phyloP scores from a whole-genome alignment of 2,888 invertebrate genomes.

The Amiota communis region DNA sequence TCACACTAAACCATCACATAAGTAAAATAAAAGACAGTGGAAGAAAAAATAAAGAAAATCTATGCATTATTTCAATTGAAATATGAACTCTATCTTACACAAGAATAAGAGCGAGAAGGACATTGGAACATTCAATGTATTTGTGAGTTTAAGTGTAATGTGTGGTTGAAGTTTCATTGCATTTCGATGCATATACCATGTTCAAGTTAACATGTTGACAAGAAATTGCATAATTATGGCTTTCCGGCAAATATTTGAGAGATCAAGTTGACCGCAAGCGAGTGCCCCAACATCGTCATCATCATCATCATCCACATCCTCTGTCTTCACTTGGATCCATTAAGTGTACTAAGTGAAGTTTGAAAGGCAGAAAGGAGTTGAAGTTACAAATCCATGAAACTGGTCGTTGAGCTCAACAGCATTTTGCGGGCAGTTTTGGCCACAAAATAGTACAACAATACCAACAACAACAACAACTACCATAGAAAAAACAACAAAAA shows the following conservation, averaged over 20 bases:
- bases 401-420: not conserved
- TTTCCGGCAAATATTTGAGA: slow-evolving; percentile 63
- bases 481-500: slow-evolving; percentile 9
- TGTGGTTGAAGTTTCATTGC: slow-evolving; percentile 1
- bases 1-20: too few species aligned
- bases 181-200: slow-evolving; percentile 10
- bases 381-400: not conserved
- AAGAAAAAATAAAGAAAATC: too few species aligned
- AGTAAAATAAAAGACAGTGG: too few species aligned
- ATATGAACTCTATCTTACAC: too few species aligned
- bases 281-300: not conserved
- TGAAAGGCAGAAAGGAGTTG: slow-evolving; percentile 12
- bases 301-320: not conserved
- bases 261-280: slow-evolving; percentile 66
- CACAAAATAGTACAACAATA: slow-evolving; percentile 19
- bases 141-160: not conserved
- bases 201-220: slow-evolving; percentile 61
- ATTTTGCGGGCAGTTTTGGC: slow-evolving; percentile 5
- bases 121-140: too few species aligned
- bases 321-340: not conserved
- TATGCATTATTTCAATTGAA: too few species aligned
- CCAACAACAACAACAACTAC: not conserved
- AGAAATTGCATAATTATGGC: slow-evolving; percentile 70
- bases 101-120: too few species aligned
- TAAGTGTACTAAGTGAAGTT: not conserved